Evolutionary conservation across 2,888 invertebrate species (phyloP), one percentile per base, ranked within the genome.

Genomic region (Malachius bipustulatus): DNA sequence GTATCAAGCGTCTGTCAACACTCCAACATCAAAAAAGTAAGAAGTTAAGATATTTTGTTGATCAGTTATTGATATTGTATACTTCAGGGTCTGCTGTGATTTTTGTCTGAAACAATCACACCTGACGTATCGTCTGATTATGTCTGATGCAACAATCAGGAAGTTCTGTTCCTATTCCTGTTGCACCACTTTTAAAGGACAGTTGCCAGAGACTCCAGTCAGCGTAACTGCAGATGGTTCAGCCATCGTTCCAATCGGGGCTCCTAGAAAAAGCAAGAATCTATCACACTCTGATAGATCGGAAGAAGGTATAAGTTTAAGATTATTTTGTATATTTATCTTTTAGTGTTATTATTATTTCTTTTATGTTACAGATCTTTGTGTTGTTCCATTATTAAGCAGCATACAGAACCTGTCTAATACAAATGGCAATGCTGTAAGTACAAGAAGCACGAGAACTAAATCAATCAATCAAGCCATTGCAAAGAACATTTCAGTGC

Each of bases 81-180:
- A n/a, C n/a, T 66, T 8, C 59, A 74, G 77, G 49, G 73, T 73
- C 32, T 74, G 76, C 50, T 83, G 85, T 55, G 82, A 83, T 52
- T 74, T 75, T 58, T 85, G 85, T 52, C 73, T 72, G 42, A 67
- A 75, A 32, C 69, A 70, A 9, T 73, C 75, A 0, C 70, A 77
- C 45, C 81, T 84, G 0, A 79, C 82, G 50, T 85, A 83, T 55
- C 84, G 85, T 55, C 63, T 85, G 43, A 83, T 83, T 2, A 85
- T 85, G 84, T 83, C 84, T 0, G 85, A 87, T 52, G 82, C 82
- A 2, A 80, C 83, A 2, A 77, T 84, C 40, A 66, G 84, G 30
- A 83, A 83, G 58, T 85, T 87, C 59, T 87, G 85, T 62, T 77
- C 82, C 8, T 83, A 84, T 57, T 75, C 77, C 50, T 85, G 85